Evolutionary conservation across 2,113 vertebrate genomes (phyloP).

Genomic region (Chamaetylas fuelleborni): DNA sequence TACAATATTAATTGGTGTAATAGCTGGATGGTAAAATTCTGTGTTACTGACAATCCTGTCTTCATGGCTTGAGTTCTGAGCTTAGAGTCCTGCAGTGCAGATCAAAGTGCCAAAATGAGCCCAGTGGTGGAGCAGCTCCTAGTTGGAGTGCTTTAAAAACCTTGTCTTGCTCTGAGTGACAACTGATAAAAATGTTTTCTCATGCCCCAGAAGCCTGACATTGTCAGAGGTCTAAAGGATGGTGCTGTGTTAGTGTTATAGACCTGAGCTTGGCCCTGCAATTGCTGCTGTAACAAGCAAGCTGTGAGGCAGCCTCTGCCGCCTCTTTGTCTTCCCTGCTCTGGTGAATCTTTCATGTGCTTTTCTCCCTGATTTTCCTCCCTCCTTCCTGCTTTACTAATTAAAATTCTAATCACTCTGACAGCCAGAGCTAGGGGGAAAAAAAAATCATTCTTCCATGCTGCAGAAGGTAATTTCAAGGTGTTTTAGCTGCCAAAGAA

Average conservation of each 20-base stretch:
- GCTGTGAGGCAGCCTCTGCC: neutral
- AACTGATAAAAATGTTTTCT: constrained; percentile 31
- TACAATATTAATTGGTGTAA: neutral
- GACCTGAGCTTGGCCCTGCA: neutral
- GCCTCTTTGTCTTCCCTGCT: constrained; percentile 68
- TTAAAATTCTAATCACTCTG: constrained; percentile 85
- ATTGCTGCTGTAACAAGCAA: constrained; percentile 30
- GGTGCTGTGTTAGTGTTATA: neutral
- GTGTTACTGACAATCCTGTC: neutral
- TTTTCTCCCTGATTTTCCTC: constrained; percentile 59
- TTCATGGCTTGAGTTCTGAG: neutral
- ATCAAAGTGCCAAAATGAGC: constrained; percentile 14
- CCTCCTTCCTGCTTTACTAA: constrained; percentile 70
- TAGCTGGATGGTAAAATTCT: neutral
- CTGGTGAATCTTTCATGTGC: constrained; percentile 66
- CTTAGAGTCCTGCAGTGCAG: neutral
- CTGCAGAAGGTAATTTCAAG: constrained; percentile 81
- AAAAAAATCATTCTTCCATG: constrained; percentile 68
- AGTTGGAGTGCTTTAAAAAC: constrained; percentile 10
- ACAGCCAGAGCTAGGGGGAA: constrained; percentile 56
- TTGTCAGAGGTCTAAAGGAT: constrained; percentile 25
- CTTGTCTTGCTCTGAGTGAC: constrained; percentile 30
- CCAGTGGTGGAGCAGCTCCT: neutral
- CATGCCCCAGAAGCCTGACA: neutral
- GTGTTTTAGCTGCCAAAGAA: constrained; percentile 78